Conservation (phyloP, 2,888 invertebrate genomes). For the Athripsodes cinereus region DNA sequence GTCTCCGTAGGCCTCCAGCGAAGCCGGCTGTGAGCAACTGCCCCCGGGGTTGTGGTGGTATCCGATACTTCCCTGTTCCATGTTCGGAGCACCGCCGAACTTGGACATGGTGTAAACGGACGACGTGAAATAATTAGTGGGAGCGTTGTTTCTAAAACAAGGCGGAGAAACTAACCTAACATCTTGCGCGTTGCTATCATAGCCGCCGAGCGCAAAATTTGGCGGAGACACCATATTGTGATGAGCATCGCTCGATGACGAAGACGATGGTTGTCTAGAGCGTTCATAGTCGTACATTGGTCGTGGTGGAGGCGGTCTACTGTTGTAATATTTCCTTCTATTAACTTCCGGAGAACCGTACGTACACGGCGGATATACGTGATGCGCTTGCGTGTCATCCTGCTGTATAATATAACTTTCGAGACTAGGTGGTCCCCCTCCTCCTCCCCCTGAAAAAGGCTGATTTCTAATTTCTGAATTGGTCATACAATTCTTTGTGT, state of each 20-base stretch:
- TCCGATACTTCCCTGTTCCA: slow-evolving; percentile 6
- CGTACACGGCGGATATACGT: slow-evolving; percentile 7
- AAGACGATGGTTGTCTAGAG: slow-evolving; percentile 8
- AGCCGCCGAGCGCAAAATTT: slow-evolving; percentile 7
- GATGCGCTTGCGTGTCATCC: slow-evolving; percentile 8
- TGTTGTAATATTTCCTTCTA: slow-evolving; percentile 20
- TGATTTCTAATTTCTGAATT: slow-evolving; percentile 23
- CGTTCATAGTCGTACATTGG: slow-evolving; percentile 7
- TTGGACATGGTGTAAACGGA: slow-evolving; percentile 24
- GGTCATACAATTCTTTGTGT: slow-evolving; percentile 19
- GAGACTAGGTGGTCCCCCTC: slow-evolving; percentile 22
- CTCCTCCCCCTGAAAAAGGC: slow-evolving; percentile 23
- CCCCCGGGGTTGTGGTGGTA: slow-evolving; percentile 37
- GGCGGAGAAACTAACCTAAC: slow-evolving; percentile 14
- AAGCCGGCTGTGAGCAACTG: slow-evolving; percentile 47
- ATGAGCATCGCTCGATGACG: slow-evolving; percentile 11
- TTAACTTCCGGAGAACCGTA: slow-evolving; percentile 23
- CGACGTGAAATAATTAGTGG: slow-evolving; percentile 25
- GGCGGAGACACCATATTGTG: slow-evolving; percentile 14
- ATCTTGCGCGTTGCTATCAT: slow-evolving; percentile 15
- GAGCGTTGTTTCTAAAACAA: slow-evolving; percentile 21
- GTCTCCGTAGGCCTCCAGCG: slow-evolving; percentile 39
- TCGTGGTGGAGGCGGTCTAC: slow-evolving; percentile 4
- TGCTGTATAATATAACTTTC: slow-evolving; percentile 18
- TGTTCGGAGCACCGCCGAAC: slow-evolving; percentile 9